Evolutionary conservation across 1,140 invertebrate species (phyloP).

Genomic region (Leptopilina boulardi): DNA sequence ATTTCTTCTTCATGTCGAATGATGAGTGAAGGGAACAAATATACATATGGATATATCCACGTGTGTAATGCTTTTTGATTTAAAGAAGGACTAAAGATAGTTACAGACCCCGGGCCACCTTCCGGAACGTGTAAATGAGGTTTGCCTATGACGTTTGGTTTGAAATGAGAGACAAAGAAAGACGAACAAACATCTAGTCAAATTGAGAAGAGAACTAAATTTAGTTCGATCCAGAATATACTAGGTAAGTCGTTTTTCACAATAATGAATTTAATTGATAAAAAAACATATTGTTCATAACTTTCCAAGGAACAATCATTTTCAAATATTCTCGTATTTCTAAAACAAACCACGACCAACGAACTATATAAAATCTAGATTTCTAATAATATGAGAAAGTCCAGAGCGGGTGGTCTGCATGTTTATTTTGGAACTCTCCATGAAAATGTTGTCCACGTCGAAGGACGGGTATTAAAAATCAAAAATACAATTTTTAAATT

Average conservation of each 20-base stretch:
- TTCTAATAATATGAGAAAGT: slow-evolving; percentile 29
- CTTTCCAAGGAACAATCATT: background rate
- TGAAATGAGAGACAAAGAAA: slow-evolving; percentile 34
- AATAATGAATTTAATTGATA: slow-evolving; percentile 30
- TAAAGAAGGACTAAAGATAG: slow-evolving; percentile 55
- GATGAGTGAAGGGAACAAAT: slow-evolving; percentile 4
- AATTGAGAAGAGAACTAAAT: slow-evolving; percentile 61
- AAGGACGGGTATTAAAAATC: background rate
- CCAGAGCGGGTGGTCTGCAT: slow-evolving; percentile 21
- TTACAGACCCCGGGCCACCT: slow-evolving; percentile 41
- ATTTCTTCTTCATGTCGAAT: background rate
- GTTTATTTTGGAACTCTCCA: slow-evolving; percentile 24
- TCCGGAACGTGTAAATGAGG: slow-evolving; percentile 52
- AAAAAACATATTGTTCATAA: background rate
- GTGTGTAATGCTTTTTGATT: slow-evolving; percentile 7
- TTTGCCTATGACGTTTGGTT: slow-evolving; percentile 33
- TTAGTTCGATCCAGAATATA: slow-evolving; percentile 63
- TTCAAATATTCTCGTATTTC: background rate
- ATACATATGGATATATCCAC: too few relatives aligned
- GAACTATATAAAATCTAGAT: background rate
- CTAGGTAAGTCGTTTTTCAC: slow-evolving; percentile 53
- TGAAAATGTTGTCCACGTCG: background rate
- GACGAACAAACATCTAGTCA: slow-evolving; percentile 12
- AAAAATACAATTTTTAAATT: background rate
- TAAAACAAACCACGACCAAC: background rate